Evolutionary conservation across 2,888 invertebrate genomes (phyloP), one percentile per base, ranked within the genome.

Genomic region (Trichogramma dendrolimi): DNA sequence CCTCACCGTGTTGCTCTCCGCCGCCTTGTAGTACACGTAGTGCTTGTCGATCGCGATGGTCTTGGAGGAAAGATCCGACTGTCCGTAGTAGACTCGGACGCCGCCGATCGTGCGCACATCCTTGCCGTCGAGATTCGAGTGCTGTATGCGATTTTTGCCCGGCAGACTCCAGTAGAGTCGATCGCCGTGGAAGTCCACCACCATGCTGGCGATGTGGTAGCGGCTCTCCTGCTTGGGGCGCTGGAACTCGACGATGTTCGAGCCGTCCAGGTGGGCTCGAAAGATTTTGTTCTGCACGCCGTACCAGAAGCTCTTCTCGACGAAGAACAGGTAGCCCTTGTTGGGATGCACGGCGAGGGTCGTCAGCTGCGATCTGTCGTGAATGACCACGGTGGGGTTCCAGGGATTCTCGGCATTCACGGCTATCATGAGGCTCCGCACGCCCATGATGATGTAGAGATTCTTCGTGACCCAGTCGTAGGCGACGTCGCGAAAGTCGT

Each of bases 391-490:
- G 14, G 62, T 55, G 5, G 65, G 65, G 11, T 55, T 60, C 65
- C 65, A 65, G 1, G 60, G 48, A 7, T 49, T 42, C 48, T 62
- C 65, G 11, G 11, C 58, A 41, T 55, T 62, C 7, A 65, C 62
- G 1, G 65, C 65, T 4, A 65, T 55, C 52, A 65, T 60, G 6
- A 65, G 47, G n/a, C 55, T 61, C 3, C 65, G 60, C 8, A 58
- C 40, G 14, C 65, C 65, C 65, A 65, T 65, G 41, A 65, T 62
- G 7, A 65, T 58, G 55, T 60, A 65, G 8, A 65, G 62, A n/a
- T 62, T 60, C 52, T 60, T 62, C 7, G 65, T 55, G 6, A 62
- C 43, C 65, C 65, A 65, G 51, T 65, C 65, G 55, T 62, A 65
- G 47, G 58, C 14, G 57, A 58, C 58, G 53, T 65, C 65, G 6